Conservation (phyloP, 2,797 vertebrate genomes). For the Bradypodion ventrale region DNA sequence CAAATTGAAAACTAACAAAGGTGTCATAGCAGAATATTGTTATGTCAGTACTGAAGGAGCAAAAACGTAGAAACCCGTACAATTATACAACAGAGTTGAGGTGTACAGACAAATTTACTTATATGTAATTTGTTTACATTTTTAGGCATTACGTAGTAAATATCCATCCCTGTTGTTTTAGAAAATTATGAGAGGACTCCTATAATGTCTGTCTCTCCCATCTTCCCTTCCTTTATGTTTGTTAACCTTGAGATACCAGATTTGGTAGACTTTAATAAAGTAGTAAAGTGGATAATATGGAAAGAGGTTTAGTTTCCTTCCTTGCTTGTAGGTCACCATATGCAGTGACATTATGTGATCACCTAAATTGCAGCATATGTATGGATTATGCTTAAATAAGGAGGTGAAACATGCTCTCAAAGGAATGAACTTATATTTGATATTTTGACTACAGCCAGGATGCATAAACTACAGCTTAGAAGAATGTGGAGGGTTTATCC, state of each 20-base stretch:
- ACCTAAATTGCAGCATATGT: slow-evolving; percentile 29
- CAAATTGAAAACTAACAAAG: not conserved
- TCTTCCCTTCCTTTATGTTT: not conserved
- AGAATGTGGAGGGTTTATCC: slow-evolving; percentile 29
- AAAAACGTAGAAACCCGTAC: no score
- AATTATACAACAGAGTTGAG: no score
- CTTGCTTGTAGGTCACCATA: slow-evolving; percentile 37
- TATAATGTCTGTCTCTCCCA: not conserved
- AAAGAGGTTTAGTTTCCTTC: slow-evolving; percentile 31
- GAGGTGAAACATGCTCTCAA: slow-evolving; percentile 32
- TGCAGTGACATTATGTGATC: not conserved
- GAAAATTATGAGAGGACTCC: slow-evolving; percentile 19
- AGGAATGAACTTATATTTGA: slow-evolving; percentile 42
- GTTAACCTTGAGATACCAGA: slow-evolving; percentile 17
- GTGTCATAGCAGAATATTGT: not conserved
- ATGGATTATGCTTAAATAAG: slow-evolving; percentile 37
- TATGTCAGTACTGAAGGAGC: no score
- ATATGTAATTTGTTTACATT: not conserved
- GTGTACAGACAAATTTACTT: no score
- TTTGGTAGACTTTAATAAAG: slow-evolving; percentile 1
- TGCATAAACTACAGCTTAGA: slow-evolving; percentile 21
- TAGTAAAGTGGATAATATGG: slow-evolving; percentile 32
- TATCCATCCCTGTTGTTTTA: not conserved
- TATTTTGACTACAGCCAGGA: slow-evolving; percentile 29
- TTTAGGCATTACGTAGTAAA: slow-evolving; percentile 5